These are phyloP conservation scores for Onychostoma macrolepis DNA, from an alignment of 2,113 vertebrate genomes.

Conservation along the genomic window DNA sequence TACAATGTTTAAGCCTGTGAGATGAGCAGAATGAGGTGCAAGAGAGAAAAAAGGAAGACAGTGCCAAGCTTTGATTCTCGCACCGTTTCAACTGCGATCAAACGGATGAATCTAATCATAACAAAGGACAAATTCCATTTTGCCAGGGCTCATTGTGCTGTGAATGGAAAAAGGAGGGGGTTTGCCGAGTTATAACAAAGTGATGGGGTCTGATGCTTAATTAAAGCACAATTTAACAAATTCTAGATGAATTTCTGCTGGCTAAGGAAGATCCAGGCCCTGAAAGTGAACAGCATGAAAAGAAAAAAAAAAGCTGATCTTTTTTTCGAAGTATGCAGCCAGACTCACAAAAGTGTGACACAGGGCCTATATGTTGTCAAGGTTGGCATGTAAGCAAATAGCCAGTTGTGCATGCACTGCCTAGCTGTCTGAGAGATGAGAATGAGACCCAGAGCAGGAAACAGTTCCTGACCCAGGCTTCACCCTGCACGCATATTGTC, in stretches of 20 bases:
- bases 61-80: slow-evolving; percentile 72
- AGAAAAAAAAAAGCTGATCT: neutral
- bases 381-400: neutral
- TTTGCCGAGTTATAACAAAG: slow-evolving; percentile 66
- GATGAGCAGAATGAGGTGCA: slow-evolving; percentile 56
- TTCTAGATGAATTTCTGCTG: slow-evolving; percentile 68
- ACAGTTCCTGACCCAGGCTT: slow-evolving; percentile 30
- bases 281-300: slow-evolving; percentile 45
- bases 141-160: slow-evolving; percentile 70
- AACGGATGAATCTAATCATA: slow-evolving; percentile 72
- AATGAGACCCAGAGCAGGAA: slow-evolving; percentile 6
- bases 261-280: slow-evolving; percentile 34
- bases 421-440: neutral
- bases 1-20: slow-evolving; percentile 67
- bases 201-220: slow-evolving; percentile 71
- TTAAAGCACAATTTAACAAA: slow-evolving; percentile 75
- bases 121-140: slow-evolving; percentile 74
- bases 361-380: no score
- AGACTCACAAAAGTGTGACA: neutral
- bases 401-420: neutral
- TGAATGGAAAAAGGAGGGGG: slow-evolving; percentile 58
- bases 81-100: slow-evolving; percentile 70
- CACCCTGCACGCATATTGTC: neutral
- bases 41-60: slow-evolving; percentile 53
- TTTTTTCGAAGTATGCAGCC: neutral